Evolutionary conservation across 2,797 vertebrate species (phyloP), one percentile per base, ranked within the genome.

Genomic region (Babyrousa celebensis): DNA sequence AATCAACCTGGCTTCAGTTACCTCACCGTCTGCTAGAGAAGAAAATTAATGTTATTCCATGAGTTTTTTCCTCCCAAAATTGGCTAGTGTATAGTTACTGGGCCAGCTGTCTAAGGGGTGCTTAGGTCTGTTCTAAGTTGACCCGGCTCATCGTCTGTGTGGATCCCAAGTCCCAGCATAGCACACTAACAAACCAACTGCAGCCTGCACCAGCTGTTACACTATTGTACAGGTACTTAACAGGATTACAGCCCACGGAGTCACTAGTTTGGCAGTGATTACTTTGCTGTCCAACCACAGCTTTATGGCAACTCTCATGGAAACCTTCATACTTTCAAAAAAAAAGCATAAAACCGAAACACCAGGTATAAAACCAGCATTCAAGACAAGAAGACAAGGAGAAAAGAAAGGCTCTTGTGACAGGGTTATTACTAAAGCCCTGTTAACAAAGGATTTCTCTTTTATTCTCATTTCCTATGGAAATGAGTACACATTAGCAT

Each of bases 171-270:
- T 96, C 96, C 83, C 25, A 86, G 32, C 3, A 8, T 15, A 63
- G 74, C 82, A 67, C 85, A 88, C 89, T 87, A 87, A 95, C 82
- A 75, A 60, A 96, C 93, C 90, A 96, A 97, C 95, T 48, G 94
- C 97, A 94, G 94, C 85, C 96, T 95, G 70, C 97, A 93, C 98
- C 99, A 99, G 99, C 98, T 99, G 99, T 98, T 98, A 89, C 62
- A 52, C 98, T 71, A 98, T 98, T 98, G 98, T 98, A 98, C 98
- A 98, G 98, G 98, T 98, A 98, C 98, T 99, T 99, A 99, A 98
- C 97, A 96, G 97, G 98, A 99, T 99, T 99, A 98, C 43, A 97
- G 85, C 93, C 65, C 97, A 97, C 32, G 40, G 97, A 97, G 96
- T 95, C 97, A 93, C 89, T 97, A 93, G 43, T 85, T 20, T 95